phyloP scores from a whole-genome alignment of 2,888 invertebrate species.

The Anoncus sp. region DNA sequence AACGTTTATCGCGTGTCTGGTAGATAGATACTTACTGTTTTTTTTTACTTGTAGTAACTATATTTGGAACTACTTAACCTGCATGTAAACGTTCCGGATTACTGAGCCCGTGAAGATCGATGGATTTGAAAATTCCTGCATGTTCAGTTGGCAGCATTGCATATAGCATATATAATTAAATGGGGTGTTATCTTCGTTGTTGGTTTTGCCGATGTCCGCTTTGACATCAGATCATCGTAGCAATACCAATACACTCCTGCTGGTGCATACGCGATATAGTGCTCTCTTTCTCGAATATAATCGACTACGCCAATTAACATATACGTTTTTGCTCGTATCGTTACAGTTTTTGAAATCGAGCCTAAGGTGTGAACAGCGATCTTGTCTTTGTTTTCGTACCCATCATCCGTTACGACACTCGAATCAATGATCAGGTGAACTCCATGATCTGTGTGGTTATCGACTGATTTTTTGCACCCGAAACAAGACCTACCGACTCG shows the following conservation, averaged over 20 bases:
- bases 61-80: too few relatives aligned
- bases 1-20: too few relatives aligned
- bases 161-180: background rate
- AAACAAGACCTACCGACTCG: background rate
- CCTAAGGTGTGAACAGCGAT: conserved; percentile 11
- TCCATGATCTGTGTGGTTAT: background rate
- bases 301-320: background rate
- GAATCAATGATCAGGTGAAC: conserved; percentile 5
- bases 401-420: background rate
- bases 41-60: too few relatives aligned
- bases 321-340: background rate
- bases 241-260: background rate
- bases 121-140: too few relatives aligned
- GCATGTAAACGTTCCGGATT: too few relatives aligned
- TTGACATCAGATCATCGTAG: background rate
- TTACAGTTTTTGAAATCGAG: conserved; percentile 7
- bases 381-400: conserved; percentile 1
- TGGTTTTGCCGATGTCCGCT: background rate
- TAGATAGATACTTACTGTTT: too few relatives aligned
- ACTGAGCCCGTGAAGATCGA: too few relatives aligned
- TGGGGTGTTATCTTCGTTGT: background rate
- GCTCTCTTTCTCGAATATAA: background rate
- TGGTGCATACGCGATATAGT: background rate
- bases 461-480: background rate
- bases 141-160: background rate